Evolutionary conservation across 2,888 invertebrate species (phyloP).

Genomic region (Parnassius smintheus): DNA sequence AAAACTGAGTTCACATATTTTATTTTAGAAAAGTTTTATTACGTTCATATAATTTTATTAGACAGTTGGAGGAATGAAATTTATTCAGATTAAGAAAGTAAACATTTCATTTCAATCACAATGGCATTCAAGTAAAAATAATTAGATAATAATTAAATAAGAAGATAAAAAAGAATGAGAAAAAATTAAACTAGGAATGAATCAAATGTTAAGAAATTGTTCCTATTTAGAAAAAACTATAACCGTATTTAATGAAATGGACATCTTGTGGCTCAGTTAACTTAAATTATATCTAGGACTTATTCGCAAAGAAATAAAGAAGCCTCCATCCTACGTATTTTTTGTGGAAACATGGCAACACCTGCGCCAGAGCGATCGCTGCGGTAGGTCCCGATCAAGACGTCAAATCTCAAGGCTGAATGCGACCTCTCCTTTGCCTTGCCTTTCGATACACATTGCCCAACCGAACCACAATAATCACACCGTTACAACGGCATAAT

Average conservation of each 20-base stretch:
- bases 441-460: constrained; percentile 66
- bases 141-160: no score
- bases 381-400: constrained; percentile 81
- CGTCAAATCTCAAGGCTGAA: constrained; percentile 78
- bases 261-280: neutral
- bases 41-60: neutral
- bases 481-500: constrained; percentile 50
- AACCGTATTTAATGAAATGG: neutral
- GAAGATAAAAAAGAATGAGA: no score
- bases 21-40: constrained; percentile 2
- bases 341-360: constrained; percentile 64
- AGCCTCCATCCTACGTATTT: constrained; percentile 74
- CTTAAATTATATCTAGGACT: constrained; percentile 37
- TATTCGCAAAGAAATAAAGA: constrained; percentile 54
- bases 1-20: constrained; percentile 5
- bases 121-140: no score
- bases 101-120: no score
- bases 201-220: no score
- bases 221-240: neutral
- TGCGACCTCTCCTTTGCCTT: constrained; percentile 57
- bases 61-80: no score
- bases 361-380: constrained; percentile 72
- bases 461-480: constrained; percentile 56
- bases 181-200: no score
- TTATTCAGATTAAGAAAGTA: no score